These are phyloP conservation scores for Tachysurus fulvidraco DNA, from an alignment of 2,113 vertebrate species.

Conservation along the genomic window DNA sequence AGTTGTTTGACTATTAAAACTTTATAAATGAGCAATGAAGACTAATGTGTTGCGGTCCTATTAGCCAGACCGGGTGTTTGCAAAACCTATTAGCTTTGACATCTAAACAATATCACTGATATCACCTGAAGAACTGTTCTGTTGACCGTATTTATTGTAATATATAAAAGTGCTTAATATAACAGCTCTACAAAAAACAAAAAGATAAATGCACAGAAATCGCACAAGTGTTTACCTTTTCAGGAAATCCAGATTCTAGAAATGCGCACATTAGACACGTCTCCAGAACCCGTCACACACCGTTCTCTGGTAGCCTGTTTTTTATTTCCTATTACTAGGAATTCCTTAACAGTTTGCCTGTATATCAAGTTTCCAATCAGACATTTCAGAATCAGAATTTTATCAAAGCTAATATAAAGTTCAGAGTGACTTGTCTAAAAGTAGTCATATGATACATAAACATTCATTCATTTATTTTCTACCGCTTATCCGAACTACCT, in stretches of 20 bases:
- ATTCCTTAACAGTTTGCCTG: background rate
- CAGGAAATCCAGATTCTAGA: background rate
- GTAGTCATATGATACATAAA: background rate
- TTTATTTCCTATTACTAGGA: background rate
- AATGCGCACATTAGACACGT: background rate
- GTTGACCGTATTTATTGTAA: background rate
- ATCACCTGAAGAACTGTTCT: background rate
- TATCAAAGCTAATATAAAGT: background rate
- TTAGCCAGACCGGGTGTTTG: background rate
- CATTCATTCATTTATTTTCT: no score
- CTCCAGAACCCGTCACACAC: background rate
- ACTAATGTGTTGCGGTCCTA: background rate
- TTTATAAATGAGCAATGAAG: constrained; percentile 24
- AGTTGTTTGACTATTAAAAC: constrained; percentile 8
- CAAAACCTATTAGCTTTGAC: background rate
- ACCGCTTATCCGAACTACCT: no score
- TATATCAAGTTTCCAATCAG: background rate
- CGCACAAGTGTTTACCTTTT: background rate
- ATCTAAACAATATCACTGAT: background rate
- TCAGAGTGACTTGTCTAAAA: background rate
- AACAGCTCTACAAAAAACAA: background rate
- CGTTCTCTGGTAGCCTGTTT: background rate
- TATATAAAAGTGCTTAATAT: background rate
- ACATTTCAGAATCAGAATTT: background rate
- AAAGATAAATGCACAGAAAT: background rate